Evolutionary conservation across 92 coral and sea anemone species (phyloP).

Genomic region (Palythoa grandiflora): DNA sequence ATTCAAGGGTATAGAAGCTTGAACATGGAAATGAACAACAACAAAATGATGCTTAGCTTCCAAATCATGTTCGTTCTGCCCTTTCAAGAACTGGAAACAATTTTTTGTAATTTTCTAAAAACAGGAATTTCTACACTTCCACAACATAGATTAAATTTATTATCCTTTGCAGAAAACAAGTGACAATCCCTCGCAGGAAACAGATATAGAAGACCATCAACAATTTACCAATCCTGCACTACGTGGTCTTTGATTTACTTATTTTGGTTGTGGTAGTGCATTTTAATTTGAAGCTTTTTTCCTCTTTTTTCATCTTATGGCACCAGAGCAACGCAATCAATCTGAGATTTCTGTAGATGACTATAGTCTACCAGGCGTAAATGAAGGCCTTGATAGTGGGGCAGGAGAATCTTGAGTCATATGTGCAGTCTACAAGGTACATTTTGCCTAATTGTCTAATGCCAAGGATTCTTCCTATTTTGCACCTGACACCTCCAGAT

Average conservation of each 20-base stretch:
- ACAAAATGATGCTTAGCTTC: not conserved
- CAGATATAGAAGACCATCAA: no score
- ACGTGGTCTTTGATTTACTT: no score
- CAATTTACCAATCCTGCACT: no score
- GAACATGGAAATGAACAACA: conserved; percentile 4
- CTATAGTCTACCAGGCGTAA: conserved; percentile 6
- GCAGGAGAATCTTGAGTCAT: conserved; percentile 7
- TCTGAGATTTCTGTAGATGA: conserved; percentile 4
- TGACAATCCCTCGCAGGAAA: no score
- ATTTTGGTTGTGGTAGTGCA: no score
- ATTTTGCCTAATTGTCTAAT: conserved; percentile 2
- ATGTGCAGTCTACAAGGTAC: conserved; percentile 6
- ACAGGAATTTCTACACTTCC: not conserved
- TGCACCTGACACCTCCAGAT: conserved; percentile 1
- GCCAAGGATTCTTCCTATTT: conserved; percentile 5
- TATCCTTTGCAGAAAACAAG: not conserved
- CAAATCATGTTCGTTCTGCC: conserved; percentile 6
- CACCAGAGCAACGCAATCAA: conserved; percentile 4
- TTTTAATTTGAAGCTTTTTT: no score
- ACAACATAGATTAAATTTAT: not conserved
- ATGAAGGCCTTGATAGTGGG: conserved; percentile 7
- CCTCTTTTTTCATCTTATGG: no score
- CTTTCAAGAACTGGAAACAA: conserved; percentile 4
- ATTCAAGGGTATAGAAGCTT: not conserved
- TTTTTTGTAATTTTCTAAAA: conserved; percentile 1